Evolutionary conservation across 2,888 invertebrate species (phyloP), one percentile per base, ranked within the genome.

Genomic region (Tetragonula carbonaria): DNA sequence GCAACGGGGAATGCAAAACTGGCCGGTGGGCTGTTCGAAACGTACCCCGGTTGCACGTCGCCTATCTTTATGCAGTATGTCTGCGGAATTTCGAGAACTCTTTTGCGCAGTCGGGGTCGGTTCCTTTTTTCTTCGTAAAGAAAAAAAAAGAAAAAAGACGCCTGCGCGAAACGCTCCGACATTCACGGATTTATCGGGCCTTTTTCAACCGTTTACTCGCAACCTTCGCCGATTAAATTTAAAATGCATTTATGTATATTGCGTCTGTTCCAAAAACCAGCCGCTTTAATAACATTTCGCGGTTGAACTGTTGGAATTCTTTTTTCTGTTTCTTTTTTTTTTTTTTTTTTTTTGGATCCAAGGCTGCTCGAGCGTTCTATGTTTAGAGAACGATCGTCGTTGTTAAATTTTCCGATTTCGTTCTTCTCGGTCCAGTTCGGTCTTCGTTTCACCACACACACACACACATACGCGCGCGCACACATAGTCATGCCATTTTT

Each of bases 11-110:
- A 81, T 85, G 79, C 81, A 87, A 86, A 88, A 81, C 75, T 80
- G 82, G 65, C 72, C 73, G 72, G 28, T 28, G 28, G 77, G 59
- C 51, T 80, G 84, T 88, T 88, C 82, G 67, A 51, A 33, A 68
- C 80, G 78, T 78, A 73, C 71, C 55, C 63, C 78, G 66, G 74
- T 81, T 75, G 81, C 82, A 77, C 74, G 71, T 67, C 65, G 85
- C 82, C 70, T 84, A 84, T 80, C 67, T 88, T 85, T 85, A 82
- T 81, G 74, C 82, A 59, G 79, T 74, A 72, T 78, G 84, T 86
- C 78, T 83, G 84, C 81, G 80, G 88, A 88, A 88, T 88, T 88
- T 88, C 86, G 88, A 86, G 85, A 87, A 86, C 80, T 82, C 72
- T 85, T 80, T 76, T 86, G 77, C 86, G 83, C 77, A 86, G 84